Base-by-base conservation (phyloP, 2,888 invertebrate genomes). In the Ceratothoa steindachneri region DNA sequence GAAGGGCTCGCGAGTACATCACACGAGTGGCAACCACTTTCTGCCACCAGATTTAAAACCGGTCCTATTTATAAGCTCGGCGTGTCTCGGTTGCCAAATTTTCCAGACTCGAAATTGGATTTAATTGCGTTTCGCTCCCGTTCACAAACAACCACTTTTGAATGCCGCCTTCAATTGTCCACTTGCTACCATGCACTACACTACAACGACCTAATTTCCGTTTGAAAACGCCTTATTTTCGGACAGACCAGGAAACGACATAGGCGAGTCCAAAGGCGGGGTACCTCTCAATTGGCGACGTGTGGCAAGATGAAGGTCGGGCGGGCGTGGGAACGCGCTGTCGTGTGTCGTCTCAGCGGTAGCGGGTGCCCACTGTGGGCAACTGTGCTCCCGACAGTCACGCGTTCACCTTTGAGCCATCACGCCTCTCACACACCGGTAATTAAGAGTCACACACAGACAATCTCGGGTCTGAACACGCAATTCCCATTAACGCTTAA, bases 291-390 rank as follows among this genome's bases (percentile, higher is more conserved):
- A 15, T 41, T 60, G n/a, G 60, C 12, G 60, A 24, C 60, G 24
- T 60, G 60, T 60, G 60, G 60, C 60, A 60, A 22, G 24, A n/a
- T n/a, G 22, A 60, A 22, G 22, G 22, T 60, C 24, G 60, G 27
- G 60, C 27, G 27, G 60, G 22, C 60, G 60, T 60, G 60, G 60
- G 60, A 60, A 60, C 19, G 60, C 60, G 27, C n/a, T 60, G 60
- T 60, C 60, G 60, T 60, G 60, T 60, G 60, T n/a, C 60, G 60
- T 60, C 60, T 24, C 60, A 60, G 2, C 60, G 60, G 60, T 60
- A 60, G 60, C 60, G 60, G 60, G 60, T 60, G 60, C 60, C 60
- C 60, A 60, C 60, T 60, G 60, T 60, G 60, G 60, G 60, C 60
- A 60, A 60, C 60, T 60, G 60, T 24, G 60, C 60, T 60, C 60